Evolutionary conservation across 2,888 invertebrate species (phyloP).

Genomic region (Palloptera scutellata): DNA sequence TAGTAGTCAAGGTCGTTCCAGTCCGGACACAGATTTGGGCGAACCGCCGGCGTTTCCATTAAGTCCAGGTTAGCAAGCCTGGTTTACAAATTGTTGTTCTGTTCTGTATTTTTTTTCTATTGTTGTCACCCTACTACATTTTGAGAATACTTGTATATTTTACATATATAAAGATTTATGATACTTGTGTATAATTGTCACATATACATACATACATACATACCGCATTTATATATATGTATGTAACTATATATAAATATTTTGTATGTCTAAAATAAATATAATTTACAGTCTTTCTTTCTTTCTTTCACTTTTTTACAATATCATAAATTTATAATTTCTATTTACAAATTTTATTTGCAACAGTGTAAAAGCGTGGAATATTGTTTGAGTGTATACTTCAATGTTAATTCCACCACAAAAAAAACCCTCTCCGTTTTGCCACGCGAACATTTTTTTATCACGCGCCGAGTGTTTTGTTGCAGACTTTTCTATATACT

Average conservation of each 20-base stretch:
- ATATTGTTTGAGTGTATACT: constrained; percentile 21
- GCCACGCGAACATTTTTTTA: constrained; percentile 22
- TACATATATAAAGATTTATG: background rate
- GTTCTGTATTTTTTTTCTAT: background rate
- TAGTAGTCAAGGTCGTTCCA: constrained; percentile 65
- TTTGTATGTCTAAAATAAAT: too few relatives aligned
- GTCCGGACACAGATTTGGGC: constrained; percentile 63
- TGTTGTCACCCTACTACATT: background rate
- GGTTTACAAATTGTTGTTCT: constrained; percentile 42
- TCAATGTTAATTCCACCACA: constrained; percentile 50
- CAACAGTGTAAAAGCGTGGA: constrained; percentile 24
- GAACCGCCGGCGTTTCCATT: constrained; percentile 64
- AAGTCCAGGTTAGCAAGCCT: constrained; percentile 65
- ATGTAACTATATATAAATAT: too few relatives aligned
- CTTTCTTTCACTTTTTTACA: background rate
- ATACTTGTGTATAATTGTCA: too few relatives aligned
- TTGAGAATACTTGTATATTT: background rate
- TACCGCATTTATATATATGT: too few relatives aligned
- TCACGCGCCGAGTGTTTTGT: constrained; percentile 34
- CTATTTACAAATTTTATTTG: constrained; percentile 17
- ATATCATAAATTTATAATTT: constrained; percentile 1
- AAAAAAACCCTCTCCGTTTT: constrained; percentile 5
- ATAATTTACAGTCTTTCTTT: too few relatives aligned
- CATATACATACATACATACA: too few relatives aligned
- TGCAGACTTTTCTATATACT: constrained; percentile 24